phyloP scores from a whole-genome alignment of 2,888 invertebrate genomes.

The Drosophila mercatorum region DNA sequence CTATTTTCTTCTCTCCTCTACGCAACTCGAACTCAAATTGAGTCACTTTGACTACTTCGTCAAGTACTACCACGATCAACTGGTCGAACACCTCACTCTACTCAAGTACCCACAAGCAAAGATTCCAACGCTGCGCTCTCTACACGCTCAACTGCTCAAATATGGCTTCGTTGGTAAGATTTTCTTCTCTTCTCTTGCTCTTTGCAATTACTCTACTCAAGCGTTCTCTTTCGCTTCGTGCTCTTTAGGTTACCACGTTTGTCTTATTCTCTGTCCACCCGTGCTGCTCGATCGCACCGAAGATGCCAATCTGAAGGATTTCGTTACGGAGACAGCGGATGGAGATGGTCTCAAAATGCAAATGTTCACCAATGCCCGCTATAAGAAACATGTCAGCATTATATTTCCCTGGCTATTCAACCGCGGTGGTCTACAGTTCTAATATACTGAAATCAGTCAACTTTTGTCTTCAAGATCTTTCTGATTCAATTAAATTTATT shows the following conservation, averaged over 20 bases:
- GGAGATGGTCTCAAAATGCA: constrained; percentile 46
- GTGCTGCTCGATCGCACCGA: constrained; percentile 38
- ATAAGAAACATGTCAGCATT: constrained; percentile 64
- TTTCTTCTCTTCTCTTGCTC: neutral
- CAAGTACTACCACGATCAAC: constrained; percentile 73
- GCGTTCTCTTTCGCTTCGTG: neutral
- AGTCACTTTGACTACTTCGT: constrained; percentile 75
- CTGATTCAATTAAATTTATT: no score
- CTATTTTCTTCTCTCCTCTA: constrained; percentile 75
- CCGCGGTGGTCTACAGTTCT: constrained; percentile 49
- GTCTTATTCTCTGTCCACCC: constrained; percentile 10
- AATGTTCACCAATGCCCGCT: constrained; percentile 64
- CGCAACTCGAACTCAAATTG: constrained; percentile 67
- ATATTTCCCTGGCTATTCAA: constrained; percentile 74
- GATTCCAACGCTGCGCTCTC: constrained; percentile 60
- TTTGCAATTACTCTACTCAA: neutral
- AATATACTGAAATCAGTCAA: neutral
- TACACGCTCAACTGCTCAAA: constrained; percentile 69
- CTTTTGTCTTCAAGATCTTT: no score
- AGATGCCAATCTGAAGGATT: constrained; percentile 53
- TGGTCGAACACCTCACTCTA: constrained; percentile 62
- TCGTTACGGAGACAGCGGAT: constrained; percentile 47
- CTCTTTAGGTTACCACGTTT: constrained; percentile 31
- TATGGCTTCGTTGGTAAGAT: constrained; percentile 66
- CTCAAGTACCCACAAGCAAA: constrained; percentile 67